Conservation (phyloP, 2,888 invertebrate genomes). For the Heliconius sara region DNA sequence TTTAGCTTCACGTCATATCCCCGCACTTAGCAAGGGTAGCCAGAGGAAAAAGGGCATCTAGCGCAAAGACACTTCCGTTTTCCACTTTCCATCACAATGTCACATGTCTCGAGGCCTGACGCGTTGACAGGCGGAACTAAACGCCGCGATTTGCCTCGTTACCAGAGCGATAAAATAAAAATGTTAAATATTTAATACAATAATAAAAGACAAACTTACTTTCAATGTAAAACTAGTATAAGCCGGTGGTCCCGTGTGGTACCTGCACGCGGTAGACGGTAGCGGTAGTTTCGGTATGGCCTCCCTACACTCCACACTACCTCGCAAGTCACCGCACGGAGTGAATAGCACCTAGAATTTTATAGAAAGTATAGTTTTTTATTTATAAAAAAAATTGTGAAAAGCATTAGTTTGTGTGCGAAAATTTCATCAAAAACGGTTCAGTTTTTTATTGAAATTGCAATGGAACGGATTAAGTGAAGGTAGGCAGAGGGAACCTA, state of each 20-base stretch:
- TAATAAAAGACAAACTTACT: constrained; percentile 67
- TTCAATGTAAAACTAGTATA: constrained; percentile 87
- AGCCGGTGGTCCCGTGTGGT: constrained; percentile 87
- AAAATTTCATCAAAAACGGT: neutral
- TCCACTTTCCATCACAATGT: too few relatives aligned
- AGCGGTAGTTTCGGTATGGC: constrained; percentile 86
- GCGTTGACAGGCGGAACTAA: neutral
- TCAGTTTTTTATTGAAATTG: neutral
- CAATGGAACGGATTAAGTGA: too few relatives aligned
- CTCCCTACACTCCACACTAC: constrained; percentile 88
- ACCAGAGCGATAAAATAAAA: too few relatives aligned
- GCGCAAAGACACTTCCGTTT: too few relatives aligned
- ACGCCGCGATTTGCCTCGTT: too few relatives aligned
- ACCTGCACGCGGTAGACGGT: constrained; percentile 87
- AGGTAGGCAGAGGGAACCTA: too few relatives aligned
- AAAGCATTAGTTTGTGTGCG: neutral
- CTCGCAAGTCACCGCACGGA: constrained; percentile 89
- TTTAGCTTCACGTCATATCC: too few relatives aligned
- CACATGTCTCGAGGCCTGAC: too few relatives aligned
- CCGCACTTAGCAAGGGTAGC: too few relatives aligned
- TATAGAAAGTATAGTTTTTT: neutral
- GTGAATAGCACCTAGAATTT: constrained; percentile 87
- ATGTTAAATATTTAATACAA: too few relatives aligned
- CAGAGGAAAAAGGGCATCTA: too few relatives aligned
- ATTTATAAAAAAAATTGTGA: neutral